Evolutionary conservation across 2,113 vertebrate species (phyloP), one percentile per base, ranked within the genome.

Genomic region (Pionites leucogaster): DNA sequence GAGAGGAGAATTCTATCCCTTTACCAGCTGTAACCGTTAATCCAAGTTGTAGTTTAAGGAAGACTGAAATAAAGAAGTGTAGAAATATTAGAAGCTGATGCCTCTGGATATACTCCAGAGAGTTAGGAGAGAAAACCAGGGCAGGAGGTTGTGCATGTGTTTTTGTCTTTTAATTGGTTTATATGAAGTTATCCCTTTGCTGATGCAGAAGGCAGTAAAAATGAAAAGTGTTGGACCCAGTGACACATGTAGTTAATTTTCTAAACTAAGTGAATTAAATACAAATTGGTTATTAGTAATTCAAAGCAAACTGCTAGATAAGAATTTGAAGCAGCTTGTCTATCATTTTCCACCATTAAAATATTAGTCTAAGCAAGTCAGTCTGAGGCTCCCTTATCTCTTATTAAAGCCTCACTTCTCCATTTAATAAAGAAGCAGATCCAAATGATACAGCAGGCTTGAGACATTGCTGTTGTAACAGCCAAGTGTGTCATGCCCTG

Each of bases 231-330:
- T 49, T 91, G 74, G 42, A 80, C 78, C 69, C 79, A 64, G 18
- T 74, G 79, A 60, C 64, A 93, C 41, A 74, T 62, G 39, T 57
- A 86, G 70, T 91, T 96, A 85, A 89, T 96, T 90, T 96, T 76
- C 82, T 81, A 39, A 90, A 86, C 68, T 74, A 95, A 96, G 27
- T 88, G 65, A 95, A 91, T 96, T 91, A 90, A 67, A 59, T 83
- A 78, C 62, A 90, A 95, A 96, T 91, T 87, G 71, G 46, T 91
- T 92, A 92, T 96, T 94, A 96, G 91, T 96, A 97, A 96, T 94
- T 92, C 59, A 94, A 84, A 95, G 82, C 42, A 80, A 92, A 93
- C 76, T 68, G 44, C 60, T 82, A 72, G 90, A 92, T 80, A 95
- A 93, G 80, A 82, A 95, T 82, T 42, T 71, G 52, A 10, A 96